Evolutionary conservation across 1,140 invertebrate genomes (phyloP), one percentile per base, ranked within the genome.

Genomic region (Cylas formicarius): DNA sequence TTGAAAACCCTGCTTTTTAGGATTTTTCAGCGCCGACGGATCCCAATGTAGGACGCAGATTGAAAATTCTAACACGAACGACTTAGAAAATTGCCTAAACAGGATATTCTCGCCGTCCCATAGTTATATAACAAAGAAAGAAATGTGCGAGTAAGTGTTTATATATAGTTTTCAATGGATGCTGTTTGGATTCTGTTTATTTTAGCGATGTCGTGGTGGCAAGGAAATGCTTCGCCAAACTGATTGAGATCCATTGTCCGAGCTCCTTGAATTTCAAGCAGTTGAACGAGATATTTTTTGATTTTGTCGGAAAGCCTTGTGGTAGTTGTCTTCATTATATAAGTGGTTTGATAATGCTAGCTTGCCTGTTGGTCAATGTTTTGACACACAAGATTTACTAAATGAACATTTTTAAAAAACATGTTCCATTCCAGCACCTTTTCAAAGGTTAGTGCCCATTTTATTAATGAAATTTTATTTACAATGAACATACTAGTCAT

Each of bases 101-200:
- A 40, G 38, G 31, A 40, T 40, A 29, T 40, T 40, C 21, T 16
- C 38, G 6, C 38, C 38, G 9, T 17, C 38, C 13, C 28, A 29
- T n/a, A 29, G 18, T 10, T 20, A 13, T 14, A 29, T 40, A 29
- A 40, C 23, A 3, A 28, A 40, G 21, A 11, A 8, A 7, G 38
- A 40, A 40, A n/a, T 40, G 13, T 40, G 38, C 38, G 38, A 40
- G 38, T 40, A 40, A 40, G 38, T 40, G 11, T 29, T 21, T 9
- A 10, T n/a, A 36, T n/a, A n/a, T 21, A 19, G 1, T 36, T 36
- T 8, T 21, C 8, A 36, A 36, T 19, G 9, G 23, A 19, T 33
- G 8, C 14, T 14, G 2, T 16, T 10, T 2, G 19, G 13, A n/a
- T n/a, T n/a, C n/a, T n/a, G n/a, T n/a, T n/a, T n/a, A 13, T 9